Base-by-base conservation (phyloP, 2,113 vertebrate genomes). In the Chlorodrepanis virens region DNA sequence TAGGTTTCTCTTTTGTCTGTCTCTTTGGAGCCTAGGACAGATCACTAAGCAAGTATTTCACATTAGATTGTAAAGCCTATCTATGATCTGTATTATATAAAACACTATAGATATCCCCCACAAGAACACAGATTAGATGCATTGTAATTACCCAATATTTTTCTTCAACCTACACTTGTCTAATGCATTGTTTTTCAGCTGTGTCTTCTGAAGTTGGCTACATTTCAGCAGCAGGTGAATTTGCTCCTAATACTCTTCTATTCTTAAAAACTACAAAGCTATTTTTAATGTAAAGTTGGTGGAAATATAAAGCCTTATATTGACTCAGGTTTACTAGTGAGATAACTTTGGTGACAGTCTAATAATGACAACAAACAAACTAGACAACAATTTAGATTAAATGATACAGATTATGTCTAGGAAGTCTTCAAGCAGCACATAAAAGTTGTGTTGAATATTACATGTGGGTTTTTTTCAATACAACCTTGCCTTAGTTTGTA, bases 191-290 rank as follows among this genome's bases (percentile, higher is more conserved):
- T 63, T 93, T 93, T 64, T 68, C 72, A 89, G 22, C 72, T 52
- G 39, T 49, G 52, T 64, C 60, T 50, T 84, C 88, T 90, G 77
- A 81, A 83, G 52, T 10, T 75, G 71, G 64, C 72, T 71, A 60
- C 40, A 49, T 94, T 89, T 87, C 88, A 93, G 61, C 61, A 92
- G 68, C 64, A 82, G 72, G 37, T 68, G 75, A 90, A 92, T 70
- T 87, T 92, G 11, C 40, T 86, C 52, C 28, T 35, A 35, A 35
- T 64, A 78, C 13, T 27, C 33, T 74, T 93, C 71, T 81, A 15
- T 88, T 49, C 44, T 94, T 82, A 87, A 86, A 92, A 92, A 40
- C 12, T 14, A 19, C 31, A 83, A 37, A 45, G 35, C 11, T 74
- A 18, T 61, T 91, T 85, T 88, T 87, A n/a, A 71, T 6, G 5